Percentiles rank a stretch among this genome's conserved stretches.
These are phyloP conservation scores for Nothocercus julius DNA, from an alignment of 2,113 vertebrate genomes.

Conservation along the genomic window DNA sequence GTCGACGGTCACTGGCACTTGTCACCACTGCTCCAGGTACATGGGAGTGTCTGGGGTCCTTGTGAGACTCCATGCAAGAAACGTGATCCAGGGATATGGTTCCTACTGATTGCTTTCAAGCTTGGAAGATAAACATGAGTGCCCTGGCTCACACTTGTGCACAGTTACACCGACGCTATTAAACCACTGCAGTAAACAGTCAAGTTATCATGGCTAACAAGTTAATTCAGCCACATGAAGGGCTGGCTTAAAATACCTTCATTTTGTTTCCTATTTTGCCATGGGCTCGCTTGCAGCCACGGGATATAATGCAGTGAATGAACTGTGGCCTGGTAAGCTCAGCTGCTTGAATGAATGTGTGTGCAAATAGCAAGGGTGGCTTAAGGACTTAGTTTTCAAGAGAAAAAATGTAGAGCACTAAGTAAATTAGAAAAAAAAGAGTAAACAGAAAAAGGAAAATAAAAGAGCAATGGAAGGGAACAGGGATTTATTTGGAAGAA, in stretches of 20 bases:
- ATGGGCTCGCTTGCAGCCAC: not conserved
- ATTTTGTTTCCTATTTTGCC: not conserved
- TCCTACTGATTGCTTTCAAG: not conserved
- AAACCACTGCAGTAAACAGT: not conserved
- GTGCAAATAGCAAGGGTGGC: not conserved
- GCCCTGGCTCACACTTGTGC: not conserved
- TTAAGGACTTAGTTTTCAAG: not conserved
- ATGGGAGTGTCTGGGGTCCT: not conserved
- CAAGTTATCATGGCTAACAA: not conserved
- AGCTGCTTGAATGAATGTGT: not conserved
- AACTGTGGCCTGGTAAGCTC: not conserved
- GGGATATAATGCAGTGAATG: not conserved
- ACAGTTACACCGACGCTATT: not conserved
- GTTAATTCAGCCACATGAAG: not conserved
- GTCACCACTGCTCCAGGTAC: not conserved
- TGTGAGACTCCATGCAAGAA: not conserved
- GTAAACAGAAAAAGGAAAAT: not conserved
- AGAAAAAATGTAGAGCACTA: not conserved
- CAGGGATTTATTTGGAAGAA: not conserved
- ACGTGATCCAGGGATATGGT: rapidly evolving
- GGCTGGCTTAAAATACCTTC: not conserved
- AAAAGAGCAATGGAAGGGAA: not conserved
- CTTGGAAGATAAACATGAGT: not conserved
- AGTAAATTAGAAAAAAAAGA: not conserved
- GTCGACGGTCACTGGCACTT: not conserved